Evolutionary conservation across 64 coral and sea anemone species (phyloP), one percentile per base, ranked within the genome.

Genomic region (Porites australiensis): DNA sequence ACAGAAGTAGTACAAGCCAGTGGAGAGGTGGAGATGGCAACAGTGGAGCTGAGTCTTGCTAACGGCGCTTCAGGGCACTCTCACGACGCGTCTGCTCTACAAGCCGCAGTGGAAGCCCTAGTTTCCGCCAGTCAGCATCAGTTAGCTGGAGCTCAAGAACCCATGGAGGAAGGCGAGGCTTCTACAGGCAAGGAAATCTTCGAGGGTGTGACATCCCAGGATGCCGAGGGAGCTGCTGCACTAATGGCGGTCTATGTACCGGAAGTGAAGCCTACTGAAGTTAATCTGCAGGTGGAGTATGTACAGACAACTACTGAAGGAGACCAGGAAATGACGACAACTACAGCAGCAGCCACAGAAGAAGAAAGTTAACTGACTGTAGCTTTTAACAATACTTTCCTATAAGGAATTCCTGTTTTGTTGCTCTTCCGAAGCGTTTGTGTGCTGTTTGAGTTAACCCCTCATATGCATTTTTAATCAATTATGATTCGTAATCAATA

Each of bases 41-140:
- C 96, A 52, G 92, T 98, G 12, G 96, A 98, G 79, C 86, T 98
- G 6, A 77, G 73, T 59, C 74, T 93, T 14, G 82, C 91, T 6
- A 83, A 74, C 27, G 91, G 71, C 8, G 81, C 91, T 18, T 85
- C 93, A 37, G 88, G 74, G 61, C 53, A 82, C 13, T 93, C 96
- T 2, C 96, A 88, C 14, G 96, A 93, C 13, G 88, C 75, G 11
- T 95, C 96, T 18, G 96, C 96, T 18, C 63, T 98, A 21, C 96
- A 98, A 65, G 96, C 96, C 11, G 96, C 96, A 0, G 96, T 98
- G 51, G 96, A 98, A 64, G 96, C 96, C 5, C 75, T 98, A 64
- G 96, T 98, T 16, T 98, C 96, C 0, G 96, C 96, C 52, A 98
- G 96, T 53, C 96, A 98, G 64, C 96, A 98, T 78, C 96, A 98